Evolutionary conservation across 2,113 vertebrate species (phyloP).

Genomic region (Polypterus bichir): DNA sequence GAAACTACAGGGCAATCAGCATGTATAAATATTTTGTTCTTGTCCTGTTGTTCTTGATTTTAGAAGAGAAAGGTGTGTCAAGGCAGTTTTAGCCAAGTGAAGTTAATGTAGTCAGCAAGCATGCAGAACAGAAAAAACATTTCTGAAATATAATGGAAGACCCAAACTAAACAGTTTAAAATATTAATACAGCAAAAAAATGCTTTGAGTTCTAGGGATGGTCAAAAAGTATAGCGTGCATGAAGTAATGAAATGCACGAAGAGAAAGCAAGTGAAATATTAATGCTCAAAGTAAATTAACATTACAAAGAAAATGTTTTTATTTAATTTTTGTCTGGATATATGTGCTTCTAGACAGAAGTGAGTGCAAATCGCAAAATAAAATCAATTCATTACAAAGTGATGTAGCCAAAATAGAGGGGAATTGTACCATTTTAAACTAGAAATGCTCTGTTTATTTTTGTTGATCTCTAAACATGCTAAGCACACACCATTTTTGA

Average conservation of each 20-base stretch:
- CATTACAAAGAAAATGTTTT: conserved; percentile 37
- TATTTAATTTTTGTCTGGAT: neutral
- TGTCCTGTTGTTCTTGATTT: neutral
- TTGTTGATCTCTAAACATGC: too few relatives aligned
- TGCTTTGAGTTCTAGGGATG: neutral
- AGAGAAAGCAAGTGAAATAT: conserved; percentile 39
- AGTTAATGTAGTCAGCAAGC: neutral
- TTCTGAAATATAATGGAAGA: conserved; percentile 1
- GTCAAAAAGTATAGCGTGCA: conserved; percentile 1
- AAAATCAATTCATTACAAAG: too few relatives aligned
- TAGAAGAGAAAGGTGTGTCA: neutral
- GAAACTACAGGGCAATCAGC: too few relatives aligned
- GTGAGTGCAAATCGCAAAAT: too few relatives aligned
- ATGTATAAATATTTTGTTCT: neutral
- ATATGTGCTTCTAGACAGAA: too few relatives aligned
- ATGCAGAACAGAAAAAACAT: neutral
- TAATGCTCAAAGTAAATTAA: conserved; percentile 56
- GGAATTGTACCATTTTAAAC: too few relatives aligned
- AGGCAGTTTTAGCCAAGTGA: neutral
- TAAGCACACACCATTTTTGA: too few relatives aligned
- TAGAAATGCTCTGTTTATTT: too few relatives aligned
- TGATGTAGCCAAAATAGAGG: too few relatives aligned
- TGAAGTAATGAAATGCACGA: neutral
- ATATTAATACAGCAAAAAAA: conserved; percentile 7
- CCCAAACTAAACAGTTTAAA: conserved; percentile 11